Evolutionary conservation across 2,888 invertebrate species (phyloP), one percentile per base, ranked within the genome.

Genomic region (Pomacea canaliculata): DNA sequence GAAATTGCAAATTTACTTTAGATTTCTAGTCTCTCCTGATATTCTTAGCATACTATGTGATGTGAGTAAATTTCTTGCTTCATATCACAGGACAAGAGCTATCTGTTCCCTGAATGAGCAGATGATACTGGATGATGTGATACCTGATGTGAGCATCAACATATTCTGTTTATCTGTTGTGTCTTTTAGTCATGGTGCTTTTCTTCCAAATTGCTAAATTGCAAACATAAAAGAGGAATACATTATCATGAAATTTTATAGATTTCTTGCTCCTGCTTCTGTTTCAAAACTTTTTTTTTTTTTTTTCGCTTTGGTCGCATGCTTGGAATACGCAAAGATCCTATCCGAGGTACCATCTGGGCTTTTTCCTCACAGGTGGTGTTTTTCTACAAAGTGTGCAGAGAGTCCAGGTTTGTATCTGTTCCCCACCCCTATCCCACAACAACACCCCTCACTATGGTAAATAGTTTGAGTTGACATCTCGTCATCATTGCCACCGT

Each of bases 21-120:
- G 10, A 56, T 13, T 10, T 16, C 51, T 10, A 13, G 51, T 56
- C 2, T 16, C 7, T 13, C 51, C 51, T 56, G 51, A 56, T 56
- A 56, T 56, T 56, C 2, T 56, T 16, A 37, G 37, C 16, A 56
- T 56, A 2, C 16, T 8, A 13, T 56, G 51, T 37, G 37, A 37
- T 37, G 37, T 5, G 5, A 37, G 4, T 37, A 37, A 37, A 3
- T 5, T 37, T 37, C 37, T 37, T 37, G 37, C 37, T 37, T 37
- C 37, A 37, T 37, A 5, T 69, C 7, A 37, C 85, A 90, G 91
- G 80, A 94, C 97, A 1, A 95, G 95, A 89, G 96, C 95, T 0
- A 93, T 97, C 62, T 97, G 96, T 77, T 91, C 96, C 8, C 92
- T 98, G 16, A 97, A 96, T 91, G 94, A 96, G 84, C 95, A 96